Evolutionary conservation across 2,113 vertebrate species (phyloP), one percentile per base, ranked within the genome.

Genomic region (Festucalex cinctus): DNA sequence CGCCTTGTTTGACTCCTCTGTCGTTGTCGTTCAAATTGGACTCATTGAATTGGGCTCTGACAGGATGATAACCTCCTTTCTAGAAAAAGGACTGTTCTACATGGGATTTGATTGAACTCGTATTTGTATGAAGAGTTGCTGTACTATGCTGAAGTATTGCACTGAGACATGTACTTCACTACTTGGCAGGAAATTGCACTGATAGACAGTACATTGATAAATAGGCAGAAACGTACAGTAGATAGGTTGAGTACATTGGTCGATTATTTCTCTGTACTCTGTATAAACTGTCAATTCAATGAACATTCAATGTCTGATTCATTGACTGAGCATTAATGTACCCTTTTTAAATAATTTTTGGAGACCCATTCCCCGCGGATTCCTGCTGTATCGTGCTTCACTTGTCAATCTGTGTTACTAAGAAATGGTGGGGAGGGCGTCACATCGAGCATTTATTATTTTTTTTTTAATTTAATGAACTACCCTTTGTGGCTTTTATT

Each of bases 31-130:
- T 20, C 12, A 6, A 22, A 14, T 22, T 41, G 24, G n/a, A 65
- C 51, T 59, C 76, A 80, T 80, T 81, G 78, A 74, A 77, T 78
- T 73, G 46, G 19, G 60, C 51, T 73, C 71, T n/a, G 66, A 65
- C 28, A 8, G 48, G 44, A 46, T 46, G 19, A 46, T 46, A 46
- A 20, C 44, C 44, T 19, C 17, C 63, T 26, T 53, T 53, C 51
- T 13, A 9, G 24, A 53, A 20, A 51, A 51, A 51, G 3, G 48
- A 22, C 9, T 7, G 1, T 53, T 2, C 4, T 26, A 26, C 24
- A 8, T 14, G 12, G 10, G 13, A 14, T 26, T 54, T 24, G 22
- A 54, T 54, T 22, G n/a, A 22, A 22, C n/a, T 22, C 48, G 19
- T 16, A 51, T 51, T 51, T 22, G 20, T n/a, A 51, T 51, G n/a